Evolutionary conservation across 2,797 vertebrate genomes (phyloP), one percentile per base, ranked within the genome.

Genomic region (Sebastes iracundus): DNA sequence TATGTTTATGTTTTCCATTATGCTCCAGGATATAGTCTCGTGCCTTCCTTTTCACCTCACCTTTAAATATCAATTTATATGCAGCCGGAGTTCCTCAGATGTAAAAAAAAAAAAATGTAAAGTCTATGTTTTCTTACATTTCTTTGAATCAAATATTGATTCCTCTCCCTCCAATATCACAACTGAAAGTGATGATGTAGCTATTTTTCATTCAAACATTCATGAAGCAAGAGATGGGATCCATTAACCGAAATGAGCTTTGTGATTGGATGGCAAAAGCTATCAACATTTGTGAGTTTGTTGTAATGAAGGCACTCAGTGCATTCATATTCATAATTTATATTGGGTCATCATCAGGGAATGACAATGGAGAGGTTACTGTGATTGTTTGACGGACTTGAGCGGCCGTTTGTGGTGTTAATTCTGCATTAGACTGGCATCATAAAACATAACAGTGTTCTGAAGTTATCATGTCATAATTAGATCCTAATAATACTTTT

Each of bases 61-160:
- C 25, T 86, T 82, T 79, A 93, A 89, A 88, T 87, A 87, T 80
- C 83, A 81, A 88, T 94, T 90, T 86, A 88, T 87, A 90, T 89
- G 83, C 86, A 85, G 85, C 23, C 55, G 52, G 13, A 77, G 75
- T 75, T 87, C 56, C 80, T 75, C 63, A 65, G 38, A 85, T 76
- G 74, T 79, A 35, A 63, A 83, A 88, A 58, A 83, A 58, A 65
- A 69, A 66, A 7, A 83, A 84, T 33, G 27, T 52, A 52, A 56
- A 49, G 27, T 58, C 5, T n/a, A 62, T 32, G 53, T 71, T 73
- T 78, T 76, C 25, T 66, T 58, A 73, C 42, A 62, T 82, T 75
- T 69, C 28, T 83, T 49, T 73, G 55, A 80, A 76, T 60, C 49
- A 32, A 58, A 12, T 56, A 7, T 12, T 53, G 46, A 18, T 49